Evolutionary conservation across 2,113 vertebrate species (phyloP), one percentile per base, ranked within the genome.

Genomic region (Cyanoderma ruficeps): DNA sequence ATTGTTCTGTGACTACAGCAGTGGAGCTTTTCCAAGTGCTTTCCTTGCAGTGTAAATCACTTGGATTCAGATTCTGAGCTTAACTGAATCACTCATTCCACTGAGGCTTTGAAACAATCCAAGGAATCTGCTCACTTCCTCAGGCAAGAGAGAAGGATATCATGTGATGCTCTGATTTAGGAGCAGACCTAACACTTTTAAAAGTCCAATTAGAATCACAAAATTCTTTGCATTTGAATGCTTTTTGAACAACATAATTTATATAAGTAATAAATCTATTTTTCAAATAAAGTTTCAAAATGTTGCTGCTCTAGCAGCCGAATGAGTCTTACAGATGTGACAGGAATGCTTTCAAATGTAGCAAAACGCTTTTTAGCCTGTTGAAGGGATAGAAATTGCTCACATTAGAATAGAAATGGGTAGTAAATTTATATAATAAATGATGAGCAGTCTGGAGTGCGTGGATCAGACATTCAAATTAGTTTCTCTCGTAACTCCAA

Each of bases 321-420:
- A 47, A 55, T 61, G 46, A 72, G 59, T 64, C 75, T 57, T 57
- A 69, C 35, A 75, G 72, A 46, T 67, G 72, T 81, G 83, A 83
- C 84, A 70, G 53, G 56, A 81, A 60, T 79, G 49, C 71, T 90
- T 81, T 84, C 70, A 79, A 91, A 74, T 65, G 33, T 47, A 87
- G 53, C 53, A 64, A 85, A 92, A 61, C 0, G 22, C 83, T 67
- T 61, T 53, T 78, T 59, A 83, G 57, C 12, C 25, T 69, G 27
- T 35, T 59, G 56, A 87, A 75, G 69, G 83, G 33, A 49, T 87
- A 65, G 89, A 61, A 90, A 87, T 87, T 94, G 42, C 93, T 91
- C 78, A 30, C 72, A 46, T 89, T 86, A 69, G 42, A 85, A 59
- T 30, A 67, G 83, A 94, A 89, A 81, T 46, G 30, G 33, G 17